phyloP scores from a whole-genome alignment of 2,888 invertebrate species.

The Oligia strigilis region DNA sequence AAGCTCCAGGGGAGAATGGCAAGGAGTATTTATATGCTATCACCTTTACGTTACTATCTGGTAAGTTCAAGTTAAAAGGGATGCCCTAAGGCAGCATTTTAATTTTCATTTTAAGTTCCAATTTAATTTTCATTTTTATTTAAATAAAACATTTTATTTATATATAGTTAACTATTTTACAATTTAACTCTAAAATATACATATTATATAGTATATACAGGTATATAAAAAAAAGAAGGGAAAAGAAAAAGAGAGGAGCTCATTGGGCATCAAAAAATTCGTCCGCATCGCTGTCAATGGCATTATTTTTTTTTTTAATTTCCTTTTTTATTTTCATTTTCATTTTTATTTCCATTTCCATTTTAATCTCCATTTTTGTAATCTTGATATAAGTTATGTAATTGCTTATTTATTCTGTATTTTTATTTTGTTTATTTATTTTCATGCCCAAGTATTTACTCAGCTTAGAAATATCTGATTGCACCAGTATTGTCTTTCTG shows the following conservation, averaged over 20 bases:
- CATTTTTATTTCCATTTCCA: background rate
- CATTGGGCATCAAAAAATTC: too few relatives aligned
- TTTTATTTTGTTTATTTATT: background rate
- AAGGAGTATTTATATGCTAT: constrained; percentile 96
- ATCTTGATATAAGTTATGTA: too few relatives aligned
- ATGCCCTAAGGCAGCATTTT: background rate
- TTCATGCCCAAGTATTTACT: background rate
- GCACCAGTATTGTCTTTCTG: background rate
- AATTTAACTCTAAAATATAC: too few relatives aligned
- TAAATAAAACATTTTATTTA: too few relatives aligned
- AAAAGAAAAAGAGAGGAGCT: too few relatives aligned
- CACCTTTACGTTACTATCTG: constrained; percentile 98
- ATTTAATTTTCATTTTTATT: background rate
- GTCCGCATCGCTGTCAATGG: too few relatives aligned
- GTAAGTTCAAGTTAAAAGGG: constrained; percentile 86
- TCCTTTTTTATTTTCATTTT: background rate
- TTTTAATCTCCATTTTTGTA: too few relatives aligned
- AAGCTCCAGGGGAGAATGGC: constrained; percentile 93
- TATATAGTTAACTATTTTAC: too few relatives aligned
- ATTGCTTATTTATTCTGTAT: background rate
- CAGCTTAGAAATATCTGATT: too few relatives aligned
- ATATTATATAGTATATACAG: too few relatives aligned
- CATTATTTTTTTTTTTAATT: too few relatives aligned
- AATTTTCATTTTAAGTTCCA: background rate
- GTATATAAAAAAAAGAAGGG: too few relatives aligned